These are phyloP conservation scores for Dendrocincla tyrannina DNA, from an alignment of 2,797 vertebrate species.

Conservation along the genomic window DNA sequence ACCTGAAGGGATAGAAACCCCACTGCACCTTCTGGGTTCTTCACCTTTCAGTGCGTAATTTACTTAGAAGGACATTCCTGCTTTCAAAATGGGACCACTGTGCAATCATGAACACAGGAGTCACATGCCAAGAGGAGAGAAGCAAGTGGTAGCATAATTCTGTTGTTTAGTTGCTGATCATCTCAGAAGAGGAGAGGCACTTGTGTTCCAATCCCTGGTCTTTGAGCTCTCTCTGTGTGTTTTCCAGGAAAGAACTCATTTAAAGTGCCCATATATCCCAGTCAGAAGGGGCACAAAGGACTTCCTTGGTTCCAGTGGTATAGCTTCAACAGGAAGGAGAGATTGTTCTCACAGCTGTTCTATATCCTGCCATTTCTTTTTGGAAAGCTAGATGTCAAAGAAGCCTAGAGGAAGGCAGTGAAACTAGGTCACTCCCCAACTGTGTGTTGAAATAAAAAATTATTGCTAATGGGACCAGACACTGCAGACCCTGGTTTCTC, in stretches of 20 bases:
- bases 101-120: not conserved
- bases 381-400: not conserved
- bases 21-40: not conserved
- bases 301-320: not conserved
- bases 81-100: not conserved
- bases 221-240: not conserved
- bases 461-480: not conserved
- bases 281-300: not conserved
- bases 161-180: not conserved
- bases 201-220: not conserved
- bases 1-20: not conserved
- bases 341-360: not conserved
- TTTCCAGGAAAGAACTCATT: not conserved
- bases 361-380: not conserved
- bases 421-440: not conserved
- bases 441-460: not conserved
- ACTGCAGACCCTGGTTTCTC: not conserved
- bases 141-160: not conserved
- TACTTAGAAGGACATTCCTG: not conserved
- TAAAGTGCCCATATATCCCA: not conserved
- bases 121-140: not conserved
- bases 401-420: not conserved
- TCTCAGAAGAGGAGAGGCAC: not conserved
- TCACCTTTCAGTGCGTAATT: not conserved
- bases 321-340: not conserved